phyloP scores from a whole-genome alignment of 2,888 invertebrate genomes.

The Seira ritae region DNA sequence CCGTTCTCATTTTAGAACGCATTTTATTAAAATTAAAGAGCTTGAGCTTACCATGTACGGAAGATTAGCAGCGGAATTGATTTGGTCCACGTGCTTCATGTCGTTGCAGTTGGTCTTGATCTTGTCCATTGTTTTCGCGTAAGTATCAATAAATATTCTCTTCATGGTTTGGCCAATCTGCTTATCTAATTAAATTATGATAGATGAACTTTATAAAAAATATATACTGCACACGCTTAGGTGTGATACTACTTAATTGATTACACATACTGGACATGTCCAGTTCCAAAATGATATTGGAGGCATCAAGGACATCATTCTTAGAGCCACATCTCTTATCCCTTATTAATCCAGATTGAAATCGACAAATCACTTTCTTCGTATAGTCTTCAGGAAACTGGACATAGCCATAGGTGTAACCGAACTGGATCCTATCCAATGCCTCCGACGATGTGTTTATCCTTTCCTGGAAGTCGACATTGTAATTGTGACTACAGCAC shows the following conservation, averaged over 20 bases:
- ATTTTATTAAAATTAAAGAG: constrained; percentile 65
- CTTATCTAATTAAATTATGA: constrained; percentile 82
- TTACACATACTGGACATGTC: constrained; percentile 88
- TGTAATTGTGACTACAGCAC: no score
- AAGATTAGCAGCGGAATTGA: constrained; percentile 13
- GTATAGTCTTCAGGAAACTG: constrained; percentile 94
- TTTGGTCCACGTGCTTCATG: neutral
- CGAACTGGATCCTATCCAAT: constrained; percentile 83
- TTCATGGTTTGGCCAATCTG: constrained; percentile 94
- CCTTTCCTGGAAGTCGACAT: constrained; percentile 31
- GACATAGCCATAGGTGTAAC: constrained; percentile 91
- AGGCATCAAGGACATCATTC: constrained; percentile 89
- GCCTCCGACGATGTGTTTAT: constrained; percentile 78
- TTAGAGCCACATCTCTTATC: constrained; percentile 75
- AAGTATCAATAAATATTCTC: constrained; percentile 89
- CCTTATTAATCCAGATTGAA: no score
- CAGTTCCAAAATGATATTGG: constrained; percentile 91
- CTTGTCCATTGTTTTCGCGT: constrained; percentile 88
- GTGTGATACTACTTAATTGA: no score
- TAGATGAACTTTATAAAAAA: no score
- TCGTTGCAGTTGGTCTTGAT: constrained; percentile 81
- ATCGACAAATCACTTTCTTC: constrained; percentile 87
- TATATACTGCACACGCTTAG: no score
- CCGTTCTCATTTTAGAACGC: neutral
- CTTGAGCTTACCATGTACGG: constrained; percentile 34